A percentile compares a stretch with the other conserved stretches of the same genome.
Conservation (phyloP, 2,113 vertebrate species). For the Tachysurus vachellii region DNA sequence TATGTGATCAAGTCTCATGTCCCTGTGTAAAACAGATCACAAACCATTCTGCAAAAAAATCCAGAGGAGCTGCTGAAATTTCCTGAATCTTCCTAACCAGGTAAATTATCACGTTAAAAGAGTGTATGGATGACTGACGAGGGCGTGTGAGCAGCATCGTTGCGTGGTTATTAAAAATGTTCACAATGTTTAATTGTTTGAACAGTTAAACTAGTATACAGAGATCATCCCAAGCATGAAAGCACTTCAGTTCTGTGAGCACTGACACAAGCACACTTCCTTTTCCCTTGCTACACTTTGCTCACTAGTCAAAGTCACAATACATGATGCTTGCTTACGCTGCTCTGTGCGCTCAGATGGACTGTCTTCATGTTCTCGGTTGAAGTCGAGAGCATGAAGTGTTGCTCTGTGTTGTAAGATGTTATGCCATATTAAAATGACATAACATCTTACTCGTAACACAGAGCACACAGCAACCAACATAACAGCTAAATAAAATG, state of each 20-base stretch:
- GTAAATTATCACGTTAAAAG: not conserved
- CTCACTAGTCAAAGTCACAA: not conserved
- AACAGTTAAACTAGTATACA: not conserved
- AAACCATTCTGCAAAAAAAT: not conserved
- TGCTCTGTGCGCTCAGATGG: not conserved
- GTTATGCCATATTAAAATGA: not conserved
- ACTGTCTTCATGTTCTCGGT: not conserved
- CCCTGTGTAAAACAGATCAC: no score
- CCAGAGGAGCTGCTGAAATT: not conserved
- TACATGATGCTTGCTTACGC: not conserved
- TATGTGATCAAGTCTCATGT: no score
- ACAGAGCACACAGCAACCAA: not conserved
- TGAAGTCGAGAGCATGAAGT: not conserved
- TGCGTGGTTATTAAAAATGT: not conserved
- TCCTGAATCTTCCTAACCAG: not conserved
- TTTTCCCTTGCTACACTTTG: not conserved
- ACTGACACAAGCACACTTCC: not conserved
- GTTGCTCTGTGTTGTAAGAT: no score
- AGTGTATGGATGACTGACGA: not conserved
- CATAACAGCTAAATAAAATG: not conserved
- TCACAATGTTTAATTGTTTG: not conserved
- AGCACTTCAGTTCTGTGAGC: not conserved
- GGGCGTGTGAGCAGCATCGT: not conserved
- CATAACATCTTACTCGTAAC: not conserved
- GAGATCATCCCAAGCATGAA: not conserved